A percentile compares a stretch with the other conserved stretches of the same genome.
Conservation (phyloP, 2,888 invertebrate species). For the Coleophora deauratella region DNA sequence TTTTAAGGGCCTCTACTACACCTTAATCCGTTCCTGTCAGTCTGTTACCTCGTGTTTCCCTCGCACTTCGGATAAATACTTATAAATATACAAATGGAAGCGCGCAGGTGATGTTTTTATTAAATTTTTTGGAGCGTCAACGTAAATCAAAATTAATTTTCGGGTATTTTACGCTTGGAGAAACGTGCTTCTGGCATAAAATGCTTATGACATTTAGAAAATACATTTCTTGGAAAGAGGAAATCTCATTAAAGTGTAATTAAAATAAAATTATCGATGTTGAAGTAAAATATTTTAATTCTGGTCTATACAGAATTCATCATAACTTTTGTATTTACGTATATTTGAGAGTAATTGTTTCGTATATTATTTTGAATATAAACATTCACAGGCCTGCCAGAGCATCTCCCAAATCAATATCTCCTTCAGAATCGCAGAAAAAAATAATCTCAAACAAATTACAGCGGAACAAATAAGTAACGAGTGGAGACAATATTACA, state of each 20-base stretch:
- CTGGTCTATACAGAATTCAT: no score
- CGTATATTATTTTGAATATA: no score
- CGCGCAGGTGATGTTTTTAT: conserved; percentile 59
- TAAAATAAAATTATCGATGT: no score
- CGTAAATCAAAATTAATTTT: conserved; percentile 45
- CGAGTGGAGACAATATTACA: conserved; percentile 53
- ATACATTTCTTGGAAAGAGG: no score
- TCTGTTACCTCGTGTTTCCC: background rate
- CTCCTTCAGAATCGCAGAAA: conserved; percentile 1
- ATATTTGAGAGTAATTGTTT: no score
- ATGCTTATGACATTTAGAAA: no score
- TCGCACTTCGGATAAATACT: conserved; percentile 5
- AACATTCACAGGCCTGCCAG: background rate
- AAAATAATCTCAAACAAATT: conserved; percentile 33
- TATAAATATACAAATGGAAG: conserved; percentile 23
- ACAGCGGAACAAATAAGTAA: conserved; percentile 48
- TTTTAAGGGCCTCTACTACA: background rate
- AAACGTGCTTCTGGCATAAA: conserved; percentile 10
- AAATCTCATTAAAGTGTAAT: no score
- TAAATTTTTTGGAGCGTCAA: conserved; percentile 43
- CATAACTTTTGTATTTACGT: no score
- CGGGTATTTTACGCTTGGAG: conserved; percentile 26
- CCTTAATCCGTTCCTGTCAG: background rate
- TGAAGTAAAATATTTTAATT: no score
- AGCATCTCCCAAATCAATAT: background rate